Evolutionary conservation across 2,797 vertebrate species (phyloP), one percentile per base, ranked within the genome.

Genomic region (Oryzias sinensis): DNA sequence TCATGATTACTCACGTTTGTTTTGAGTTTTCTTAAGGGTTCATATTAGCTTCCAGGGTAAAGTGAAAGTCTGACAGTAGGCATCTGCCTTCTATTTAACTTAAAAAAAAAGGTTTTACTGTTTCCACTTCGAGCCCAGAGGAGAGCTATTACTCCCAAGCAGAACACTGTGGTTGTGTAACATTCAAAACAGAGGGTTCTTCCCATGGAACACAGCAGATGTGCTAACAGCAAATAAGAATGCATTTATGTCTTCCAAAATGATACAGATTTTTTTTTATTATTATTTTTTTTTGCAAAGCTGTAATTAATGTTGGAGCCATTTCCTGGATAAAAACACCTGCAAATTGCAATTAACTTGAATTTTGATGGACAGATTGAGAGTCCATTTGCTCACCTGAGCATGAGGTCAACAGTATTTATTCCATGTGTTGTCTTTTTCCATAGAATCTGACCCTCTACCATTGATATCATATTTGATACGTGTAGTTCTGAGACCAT

Each of bases 41-140:
- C 11, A 43, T 5, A 47, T 62, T 13, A 43, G 3, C 53, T 49
- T 46, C 29, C 47, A 37, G 37, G 43, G 14, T 43, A 14, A 74
- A 58, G 47, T 47, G 27, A 62, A 24, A 68, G 47, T 42, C 13
- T 29, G n/a, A 51, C 45, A 53, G 20, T 48, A n/a, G 43, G 54
- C 79, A 83, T 82, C 79, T 83, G 82, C 42, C 65, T 79, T 65
- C 46, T 65, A n/a, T 78, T 76, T 37, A 37, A 37, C 33, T 37
- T 11, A 37, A 79, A 70, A 59, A 46, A 46, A 64, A 49, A 44
- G 50, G 54, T 44, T 70, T 5, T 7, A 8, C 57, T 56, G 29
- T 27, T 59, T 59, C 51, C 33, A 27, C 18, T 69, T 29, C 16
- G 50, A 63, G 49, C 42, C 70, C 29, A 7, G 46, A 63, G 49